Evolutionary conservation across 2,888 invertebrate species (phyloP), one percentile per base, ranked within the genome.

Genomic region (Dorcus hopei): DNA sequence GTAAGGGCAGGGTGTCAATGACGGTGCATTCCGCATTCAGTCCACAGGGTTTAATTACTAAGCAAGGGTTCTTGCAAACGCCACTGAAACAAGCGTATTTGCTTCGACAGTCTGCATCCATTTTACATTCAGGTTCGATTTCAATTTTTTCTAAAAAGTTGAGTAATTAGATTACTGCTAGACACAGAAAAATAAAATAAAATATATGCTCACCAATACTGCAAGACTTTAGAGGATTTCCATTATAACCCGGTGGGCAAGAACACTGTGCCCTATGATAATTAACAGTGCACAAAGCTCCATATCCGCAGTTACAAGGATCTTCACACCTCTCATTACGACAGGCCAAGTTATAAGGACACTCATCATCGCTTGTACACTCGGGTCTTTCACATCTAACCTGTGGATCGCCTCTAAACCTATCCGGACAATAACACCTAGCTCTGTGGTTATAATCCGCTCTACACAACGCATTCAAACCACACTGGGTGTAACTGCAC

Each of bases 51-150:
- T 85, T 84, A 1, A 88, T 89, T 59, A 87, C 85, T 5, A 80
- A 74, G 74, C 95, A 95, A 0, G 94, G 93, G 74, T 93, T 90
- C 70, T 85, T 87, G 72, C 95, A 95, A 64, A 82, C 80, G 48
- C 88, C 89, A 71, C 83, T 85, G 72, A 93, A 88, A 77, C 95
- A 95, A 42, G 93, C 93, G 65, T 91, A 76, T 72, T 88, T 89
- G 65, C 90, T 90, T n/a, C 93, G 86, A 73, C 94, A 95, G 67
- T 93, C 93, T 0, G 88, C 89, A 70, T 95, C 93, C 70, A 84
- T 83, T 69, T 83, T 85, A 75, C 94, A 95, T 74, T 89, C 86
- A 11, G 86, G 80, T 65, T 82, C 76, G 45, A 81, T 70, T 61
- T 78, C 82, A 53, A 81, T 74, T 49, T 83, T 84, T 78, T 83